Conservation (phyloP, 1,140 invertebrate genomes). For the Drosophila teissieri region DNA sequence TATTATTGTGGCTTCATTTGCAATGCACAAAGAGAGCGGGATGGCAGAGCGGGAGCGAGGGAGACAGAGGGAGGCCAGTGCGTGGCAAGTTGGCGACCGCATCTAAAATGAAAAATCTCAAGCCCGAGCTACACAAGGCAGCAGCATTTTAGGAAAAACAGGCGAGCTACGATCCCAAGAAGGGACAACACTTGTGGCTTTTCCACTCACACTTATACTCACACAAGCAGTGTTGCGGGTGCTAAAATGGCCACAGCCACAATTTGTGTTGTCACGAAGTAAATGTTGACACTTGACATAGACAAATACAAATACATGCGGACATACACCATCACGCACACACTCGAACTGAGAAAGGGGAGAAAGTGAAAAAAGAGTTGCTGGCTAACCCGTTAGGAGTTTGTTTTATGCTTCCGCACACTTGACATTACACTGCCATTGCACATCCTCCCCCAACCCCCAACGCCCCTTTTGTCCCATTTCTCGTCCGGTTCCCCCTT, state of each 20-base stretch:
- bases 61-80: slow-evolving; percentile 5
- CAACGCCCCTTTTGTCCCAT: background rate
- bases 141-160: slow-evolving; percentile 43
- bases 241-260: slow-evolving; percentile 75
- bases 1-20: slow-evolving; percentile 82
- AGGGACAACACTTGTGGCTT: slow-evolving; percentile 69
- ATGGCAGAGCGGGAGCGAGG: background rate
- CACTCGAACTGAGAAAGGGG: slow-evolving; percentile 17
- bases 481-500: background rate
- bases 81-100: slow-evolving; percentile 58
- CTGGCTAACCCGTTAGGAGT: slow-evolving; percentile 73
- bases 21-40: slow-evolving; percentile 61
- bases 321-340: slow-evolving; percentile 1
- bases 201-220: slow-evolving; percentile 19
- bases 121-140: slow-evolving; percentile 37
- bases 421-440: slow-evolving; percentile 76
- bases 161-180: slow-evolving; percentile 35
- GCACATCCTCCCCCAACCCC: slow-evolving; percentile 39
- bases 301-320: slow-evolving; percentile 66
- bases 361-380: slow-evolving; percentile 46
- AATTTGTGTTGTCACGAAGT: slow-evolving; percentile 81
- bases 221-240: slow-evolving; percentile 38
- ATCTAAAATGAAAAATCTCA: slow-evolving; percentile 81
- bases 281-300: slow-evolving; percentile 82
- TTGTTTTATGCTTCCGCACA: slow-evolving; percentile 81